Evolutionary conservation across 2,888 invertebrate genomes (phyloP).

Genomic region (Rhimphoctona megacephalus): DNA sequence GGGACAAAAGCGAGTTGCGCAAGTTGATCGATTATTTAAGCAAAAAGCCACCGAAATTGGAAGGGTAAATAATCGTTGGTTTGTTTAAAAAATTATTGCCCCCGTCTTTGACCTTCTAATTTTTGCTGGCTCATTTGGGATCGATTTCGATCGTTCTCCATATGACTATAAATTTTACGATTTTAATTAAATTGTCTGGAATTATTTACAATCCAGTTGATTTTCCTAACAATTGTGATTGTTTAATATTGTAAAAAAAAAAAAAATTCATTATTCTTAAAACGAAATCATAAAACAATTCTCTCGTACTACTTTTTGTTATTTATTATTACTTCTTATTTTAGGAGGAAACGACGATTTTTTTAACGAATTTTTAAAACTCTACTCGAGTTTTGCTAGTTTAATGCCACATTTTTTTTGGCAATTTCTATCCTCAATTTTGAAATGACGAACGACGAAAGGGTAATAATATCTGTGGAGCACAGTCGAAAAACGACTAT

Average conservation of each 20-base stretch:
- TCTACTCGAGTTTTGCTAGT: neutral
- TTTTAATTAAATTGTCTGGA: neutral
- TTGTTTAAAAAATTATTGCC: constrained; percentile 1
- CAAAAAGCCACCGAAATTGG: constrained; percentile 81
- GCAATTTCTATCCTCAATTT: neutral
- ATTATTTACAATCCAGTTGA: neutral
- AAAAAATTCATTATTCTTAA: no score
- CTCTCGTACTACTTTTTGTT: neutral
- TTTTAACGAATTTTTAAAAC: no score
- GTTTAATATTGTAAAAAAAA: no score
- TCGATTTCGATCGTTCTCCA: neutral
- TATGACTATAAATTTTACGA: neutral
- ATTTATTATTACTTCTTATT: neutral
- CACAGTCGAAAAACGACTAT: neutral
- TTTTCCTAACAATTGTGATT: neutral
- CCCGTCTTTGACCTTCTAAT: neutral
- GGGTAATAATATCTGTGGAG: constrained; percentile 41
- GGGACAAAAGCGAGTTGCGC: constrained; percentile 36
- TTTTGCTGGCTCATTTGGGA: neutral
- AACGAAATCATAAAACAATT: neutral
- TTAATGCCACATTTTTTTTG: neutral
- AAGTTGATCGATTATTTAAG: constrained; percentile 81
- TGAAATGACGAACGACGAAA: constrained; percentile 30
- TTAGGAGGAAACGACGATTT: neutral
- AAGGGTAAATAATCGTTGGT: constrained; percentile 72